Base-by-base conservation (phyloP, 2,888 invertebrate genomes). In the Buathra laborator region DNA sequence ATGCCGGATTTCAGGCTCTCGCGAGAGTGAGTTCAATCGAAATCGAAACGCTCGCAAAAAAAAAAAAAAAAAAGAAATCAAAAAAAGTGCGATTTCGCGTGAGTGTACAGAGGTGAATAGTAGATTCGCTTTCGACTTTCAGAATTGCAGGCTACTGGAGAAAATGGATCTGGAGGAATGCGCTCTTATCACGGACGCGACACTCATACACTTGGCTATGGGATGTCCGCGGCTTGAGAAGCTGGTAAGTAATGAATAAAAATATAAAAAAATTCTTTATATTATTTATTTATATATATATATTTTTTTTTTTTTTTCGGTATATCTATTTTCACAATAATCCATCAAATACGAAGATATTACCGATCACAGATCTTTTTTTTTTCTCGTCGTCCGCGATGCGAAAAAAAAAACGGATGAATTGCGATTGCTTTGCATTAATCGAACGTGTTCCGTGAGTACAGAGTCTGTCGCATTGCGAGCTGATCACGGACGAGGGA, bases 161-260 rank as follows among this genome's bases (percentile, higher is more conserved):
- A 97, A 98, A 91, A 98, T 99, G 98, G 99, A 99, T 94, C 95
- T 99, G 88, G 99, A 99, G 93, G 99, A 99, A 94, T 99, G 99
- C 94, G 97, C 98, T 87, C 96, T 98, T 87, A 99, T 99, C 89
- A 99, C 99, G 0, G 99, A 99, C 94, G 95, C 97, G 64, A 99
- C 99, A 0, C 95, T 99, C 80, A 97, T 97, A 56, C 97, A 99
- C 92, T 95, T 99, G 88, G 98, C 99, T 62, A 97, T 97, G 95
- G 98, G 99, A 29, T 99, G 99, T 94, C 99, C 99, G 43, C 95
- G 98, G 86, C 95, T 99, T 76, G 98, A 98, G 94, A 98, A 99
- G 95, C 94, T 99, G 95, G 99, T 99, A 93, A 95, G 96, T 94
- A 83, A 59, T 51, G 32, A 14, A 14, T 43, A 29, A 16, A 62